Conservation (phyloP, 2,113 vertebrate genomes). For the Carettochelys insculpta region DNA sequence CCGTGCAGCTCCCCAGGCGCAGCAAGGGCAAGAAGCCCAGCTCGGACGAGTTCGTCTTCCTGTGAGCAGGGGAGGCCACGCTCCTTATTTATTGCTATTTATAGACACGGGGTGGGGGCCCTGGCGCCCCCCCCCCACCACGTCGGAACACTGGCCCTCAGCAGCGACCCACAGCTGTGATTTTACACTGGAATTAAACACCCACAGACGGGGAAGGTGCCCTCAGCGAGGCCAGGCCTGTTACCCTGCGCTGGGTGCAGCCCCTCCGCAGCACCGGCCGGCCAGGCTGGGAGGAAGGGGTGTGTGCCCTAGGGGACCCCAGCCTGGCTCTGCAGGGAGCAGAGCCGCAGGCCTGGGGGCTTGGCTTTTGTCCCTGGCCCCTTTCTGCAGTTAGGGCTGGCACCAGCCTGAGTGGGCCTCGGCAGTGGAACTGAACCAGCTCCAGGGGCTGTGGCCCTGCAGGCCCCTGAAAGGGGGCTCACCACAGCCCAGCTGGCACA, state of each 20-base stretch:
- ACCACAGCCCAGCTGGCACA: background rate
- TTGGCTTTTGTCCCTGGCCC: no score
- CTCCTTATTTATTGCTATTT: conserved; percentile 61
- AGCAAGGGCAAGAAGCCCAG: conserved; percentile 74
- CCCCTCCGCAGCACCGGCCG: no score
- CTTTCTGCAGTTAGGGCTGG: no score
- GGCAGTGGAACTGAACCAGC: no score
- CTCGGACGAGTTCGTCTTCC: conserved; percentile 89
- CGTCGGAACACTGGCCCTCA: background rate
- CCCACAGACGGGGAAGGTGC: background rate
- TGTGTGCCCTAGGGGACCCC: background rate
- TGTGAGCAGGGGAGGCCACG: conserved; percentile 64
- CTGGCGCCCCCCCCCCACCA: background rate
- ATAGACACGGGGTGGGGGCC: conserved; percentile 17
- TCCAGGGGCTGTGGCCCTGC: no score
- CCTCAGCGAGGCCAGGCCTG: background rate
- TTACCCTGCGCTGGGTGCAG: no score
- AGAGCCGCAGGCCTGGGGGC: no score
- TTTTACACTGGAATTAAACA: background rate
- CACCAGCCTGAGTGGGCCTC: no score
- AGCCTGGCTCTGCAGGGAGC: no score
- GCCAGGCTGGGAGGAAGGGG: no score
- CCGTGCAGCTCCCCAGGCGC: conserved; percentile 67
- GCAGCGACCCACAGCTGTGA: no score
- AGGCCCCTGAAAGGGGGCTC: no score